These are phyloP conservation scores for Sisyra nigra DNA, from an alignment of 2,888 invertebrate species.

Conservation along the genomic window DNA sequence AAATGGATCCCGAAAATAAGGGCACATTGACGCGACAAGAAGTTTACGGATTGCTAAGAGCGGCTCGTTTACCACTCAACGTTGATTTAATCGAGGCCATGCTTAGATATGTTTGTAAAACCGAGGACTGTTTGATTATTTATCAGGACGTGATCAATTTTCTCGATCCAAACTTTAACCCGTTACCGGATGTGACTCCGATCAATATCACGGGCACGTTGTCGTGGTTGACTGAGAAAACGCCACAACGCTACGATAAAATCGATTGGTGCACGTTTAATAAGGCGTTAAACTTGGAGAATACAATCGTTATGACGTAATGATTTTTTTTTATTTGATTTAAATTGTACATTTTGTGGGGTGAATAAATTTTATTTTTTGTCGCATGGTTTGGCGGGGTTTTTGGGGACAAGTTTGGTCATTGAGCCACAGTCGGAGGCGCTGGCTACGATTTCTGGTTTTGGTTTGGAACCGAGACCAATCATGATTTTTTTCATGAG, in stretches of 20 bases:
- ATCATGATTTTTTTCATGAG: too few species aligned
- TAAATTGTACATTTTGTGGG: too few species aligned
- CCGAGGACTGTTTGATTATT: conserved; percentile 44
- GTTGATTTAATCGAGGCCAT: conserved; percentile 50
- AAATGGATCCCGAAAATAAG: conserved; percentile 35
- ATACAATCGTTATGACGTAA: too few species aligned
- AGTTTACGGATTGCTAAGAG: conserved; percentile 47
- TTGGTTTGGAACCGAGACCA: too few species aligned
- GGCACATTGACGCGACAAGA: conserved; percentile 40
- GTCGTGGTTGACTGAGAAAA: conserved; percentile 29
- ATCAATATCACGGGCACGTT: conserved; percentile 32
- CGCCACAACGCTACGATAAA: conserved; percentile 24
- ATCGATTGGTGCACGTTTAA: conserved; percentile 34
- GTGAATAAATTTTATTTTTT: too few species aligned
- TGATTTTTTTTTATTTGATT: too few species aligned
- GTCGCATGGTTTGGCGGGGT: too few species aligned
- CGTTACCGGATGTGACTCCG: conserved; percentile 30
- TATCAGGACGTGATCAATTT: conserved; percentile 55
- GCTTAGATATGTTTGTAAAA: conserved; percentile 45
- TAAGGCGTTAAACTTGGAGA: conserved; percentile 28
- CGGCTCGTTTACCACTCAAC: conserved; percentile 52
- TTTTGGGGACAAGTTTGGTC: too few species aligned
- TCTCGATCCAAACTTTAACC: conserved; percentile 46
- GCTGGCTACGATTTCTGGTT: too few species aligned
- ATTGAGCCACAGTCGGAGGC: too few species aligned